A percentile compares a stretch with the other conserved stretches of the same genome.
Conservation (phyloP, 2,888 invertebrate species). For the Phania funesta region DNA sequence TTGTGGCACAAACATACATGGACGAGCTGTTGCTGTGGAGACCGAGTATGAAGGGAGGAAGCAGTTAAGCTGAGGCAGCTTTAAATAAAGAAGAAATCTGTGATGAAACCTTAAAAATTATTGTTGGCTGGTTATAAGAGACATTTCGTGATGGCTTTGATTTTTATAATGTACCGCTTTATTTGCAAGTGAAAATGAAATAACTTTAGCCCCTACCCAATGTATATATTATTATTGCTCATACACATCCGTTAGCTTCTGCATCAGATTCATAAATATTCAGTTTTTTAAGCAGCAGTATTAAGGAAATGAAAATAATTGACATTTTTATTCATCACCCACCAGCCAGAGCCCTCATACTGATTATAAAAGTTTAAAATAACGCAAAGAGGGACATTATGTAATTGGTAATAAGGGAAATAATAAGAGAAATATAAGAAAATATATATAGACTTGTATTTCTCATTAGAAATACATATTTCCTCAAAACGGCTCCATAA, state of each 20-base stretch:
- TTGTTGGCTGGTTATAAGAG: constrained; percentile 4
- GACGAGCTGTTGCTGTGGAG: background rate
- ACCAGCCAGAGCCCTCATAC: background rate
- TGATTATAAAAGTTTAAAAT: background rate
- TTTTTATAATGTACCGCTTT: background rate
- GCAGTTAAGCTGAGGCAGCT: constrained; percentile 30
- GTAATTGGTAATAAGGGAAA: too few relatives aligned
- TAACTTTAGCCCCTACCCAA: constrained; percentile 21
- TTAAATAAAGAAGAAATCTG: constrained; percentile 27
- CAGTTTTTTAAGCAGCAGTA: constrained; percentile 21
- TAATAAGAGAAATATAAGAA: too few relatives aligned
- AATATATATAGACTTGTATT: too few relatives aligned
- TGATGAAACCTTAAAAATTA: constrained; percentile 3
- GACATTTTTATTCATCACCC: constrained; percentile 61
- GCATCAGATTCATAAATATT: constrained; percentile 48
- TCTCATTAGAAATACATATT: too few relatives aligned
- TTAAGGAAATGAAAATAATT: constrained; percentile 61
- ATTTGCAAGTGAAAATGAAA: background rate
- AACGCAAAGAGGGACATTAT: background rate
- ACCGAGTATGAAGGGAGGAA: constrained; percentile 6
- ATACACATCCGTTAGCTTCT: constrained; percentile 19
- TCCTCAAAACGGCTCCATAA: too few relatives aligned
- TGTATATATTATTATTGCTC: background rate
- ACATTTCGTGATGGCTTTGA: background rate
- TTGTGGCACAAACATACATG: constrained; percentile 24